phyloP scores from a whole-genome alignment of 1,140 invertebrate genomes.

The Camponotus vicinus region DNA sequence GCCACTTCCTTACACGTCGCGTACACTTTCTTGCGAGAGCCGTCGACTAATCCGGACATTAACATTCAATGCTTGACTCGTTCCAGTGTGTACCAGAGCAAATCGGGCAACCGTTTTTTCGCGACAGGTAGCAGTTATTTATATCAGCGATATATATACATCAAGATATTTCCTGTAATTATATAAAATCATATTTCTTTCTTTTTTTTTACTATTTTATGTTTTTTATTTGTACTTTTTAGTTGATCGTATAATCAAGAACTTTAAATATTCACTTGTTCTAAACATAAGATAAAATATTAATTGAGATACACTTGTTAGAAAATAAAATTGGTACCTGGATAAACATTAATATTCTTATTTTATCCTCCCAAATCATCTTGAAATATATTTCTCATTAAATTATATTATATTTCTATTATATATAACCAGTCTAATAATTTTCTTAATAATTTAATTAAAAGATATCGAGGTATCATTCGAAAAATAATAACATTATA shows the following conservation, averaged over 20 bases:
- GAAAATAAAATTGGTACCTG: background rate
- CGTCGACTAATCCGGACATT: slow-evolving; percentile 38
- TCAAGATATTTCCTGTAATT: slow-evolving; percentile 13
- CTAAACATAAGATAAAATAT: background rate
- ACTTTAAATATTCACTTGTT: background rate
- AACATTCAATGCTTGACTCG: slow-evolving; percentile 47
- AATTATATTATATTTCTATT: no score
- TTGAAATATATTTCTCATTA: background rate
- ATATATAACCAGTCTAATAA: background rate
- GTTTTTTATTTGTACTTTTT: background rate
- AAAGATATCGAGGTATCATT: background rate
- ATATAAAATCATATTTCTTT: slow-evolving; percentile 29
- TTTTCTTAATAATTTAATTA: background rate
- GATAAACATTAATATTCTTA: background rate
- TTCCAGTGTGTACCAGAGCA: slow-evolving; percentile 16
- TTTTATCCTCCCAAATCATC: background rate
- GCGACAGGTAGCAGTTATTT: background rate
- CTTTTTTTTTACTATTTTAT: background rate
- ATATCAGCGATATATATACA: background rate
- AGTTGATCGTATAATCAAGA: background rate
- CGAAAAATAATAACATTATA: background rate
- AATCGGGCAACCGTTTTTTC: slow-evolving; percentile 25
- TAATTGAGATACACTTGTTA: no score
- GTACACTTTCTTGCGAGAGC: slow-evolving; percentile 27
- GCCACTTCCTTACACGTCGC: slow-evolving; percentile 60